Evolutionary conservation across 35 echinoderm and acorn worm genomes (phyloP), one percentile per base, ranked within the genome.

Genomic region (Stichopus chloronotus): DNA sequence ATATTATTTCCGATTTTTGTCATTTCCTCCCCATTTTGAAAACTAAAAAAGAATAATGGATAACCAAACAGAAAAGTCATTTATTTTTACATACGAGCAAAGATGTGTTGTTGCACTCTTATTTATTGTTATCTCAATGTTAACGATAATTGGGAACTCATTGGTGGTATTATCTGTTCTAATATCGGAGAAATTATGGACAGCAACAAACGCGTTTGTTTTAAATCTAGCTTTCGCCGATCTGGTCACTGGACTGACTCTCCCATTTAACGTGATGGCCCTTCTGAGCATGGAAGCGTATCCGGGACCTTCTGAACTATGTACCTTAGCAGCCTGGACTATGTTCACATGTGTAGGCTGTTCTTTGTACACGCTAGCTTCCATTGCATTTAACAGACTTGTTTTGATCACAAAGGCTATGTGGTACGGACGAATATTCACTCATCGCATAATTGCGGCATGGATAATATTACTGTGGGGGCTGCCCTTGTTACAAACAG

Each of bases 371-470:
- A 94, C 77, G 8, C 55, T 97, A 4, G 87, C 91, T 53, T 81
- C 87, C 13, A 97, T 97, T 20, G 93, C 96, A 6, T 69, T 97
- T 59, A 95, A 97, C 56, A 57, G 96, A 55, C 91, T 93, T 63
- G 79, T 92, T 13, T 59, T 97, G 7, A 97, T 97, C 10, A 97
- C 96, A 9, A 92, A 92, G 78, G 76, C 94, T 43, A 79, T 79
- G 71, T 91, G 69, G 90, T 91, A 91, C 59, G 71, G 25, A 57
- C 4, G 69, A 13, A 93, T 94, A 25, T 97, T 94, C 79, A 92
- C 53, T 2, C 8, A 88, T 13, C 54, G 79, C 4, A 93, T 93
- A 8, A 77, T 97, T 8, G 53, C 63, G 5, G 23, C 87, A 52
- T 94, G 94, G 91, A 82, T 97, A 17, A 43, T 94, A 76, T 30